Evolutionary conservation across 2,113 vertebrate species (phyloP).

Genomic region (Nesoenas mayeri): DNA sequence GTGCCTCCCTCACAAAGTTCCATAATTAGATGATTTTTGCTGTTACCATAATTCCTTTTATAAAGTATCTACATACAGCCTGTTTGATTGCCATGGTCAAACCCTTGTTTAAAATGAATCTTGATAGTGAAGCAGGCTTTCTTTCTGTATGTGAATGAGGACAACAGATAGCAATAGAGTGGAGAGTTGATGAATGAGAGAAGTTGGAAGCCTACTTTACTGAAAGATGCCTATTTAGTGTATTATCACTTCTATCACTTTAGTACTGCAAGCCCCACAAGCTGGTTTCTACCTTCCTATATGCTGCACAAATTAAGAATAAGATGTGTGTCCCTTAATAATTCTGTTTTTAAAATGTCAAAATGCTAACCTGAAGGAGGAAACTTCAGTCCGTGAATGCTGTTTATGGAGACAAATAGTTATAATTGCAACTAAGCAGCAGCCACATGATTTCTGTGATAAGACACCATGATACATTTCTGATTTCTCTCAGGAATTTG

Average conservation of each 20-base stretch:
- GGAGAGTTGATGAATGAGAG: not conserved
- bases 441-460: not conserved
- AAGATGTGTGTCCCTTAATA: not conserved
- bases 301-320: not conserved
- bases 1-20: not conserved
- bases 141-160: not conserved
- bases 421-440: not conserved
- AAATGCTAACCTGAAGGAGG: not conserved
- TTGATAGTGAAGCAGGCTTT: not conserved
- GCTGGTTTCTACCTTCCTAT: not conserved
- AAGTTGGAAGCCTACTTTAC: not conserved
- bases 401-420: not conserved
- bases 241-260: not conserved
- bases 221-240: not conserved
- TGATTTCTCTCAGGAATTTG: not conserved
- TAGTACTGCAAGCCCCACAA: not conserved
- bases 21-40: constrained; percentile 49
- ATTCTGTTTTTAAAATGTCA: not conserved
- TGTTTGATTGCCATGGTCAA: not conserved
- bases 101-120: constrained; percentile 15
- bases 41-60: constrained; percentile 22
- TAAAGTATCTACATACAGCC: not conserved
- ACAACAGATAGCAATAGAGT: not conserved
- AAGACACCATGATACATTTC: not conserved
- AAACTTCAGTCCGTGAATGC: not conserved